These are phyloP conservation scores for Tychaedon coryphoeus DNA, from an alignment of 2,113 vertebrate species.

Conservation along the genomic window DNA sequence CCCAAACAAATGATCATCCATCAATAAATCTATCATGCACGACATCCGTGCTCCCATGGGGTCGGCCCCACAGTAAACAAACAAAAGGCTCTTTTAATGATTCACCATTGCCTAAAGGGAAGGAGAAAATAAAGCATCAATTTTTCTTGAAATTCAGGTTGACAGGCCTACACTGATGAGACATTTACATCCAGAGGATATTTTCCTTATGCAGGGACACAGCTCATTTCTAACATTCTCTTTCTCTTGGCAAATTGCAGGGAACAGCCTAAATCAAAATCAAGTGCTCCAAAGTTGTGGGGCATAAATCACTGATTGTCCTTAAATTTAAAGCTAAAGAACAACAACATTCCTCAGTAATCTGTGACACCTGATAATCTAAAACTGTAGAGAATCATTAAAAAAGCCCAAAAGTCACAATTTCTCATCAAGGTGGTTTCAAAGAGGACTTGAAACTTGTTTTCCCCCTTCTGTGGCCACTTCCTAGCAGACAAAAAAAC, in stretches of 20 bases:
- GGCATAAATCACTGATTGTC: not conserved
- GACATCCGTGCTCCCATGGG: not conserved
- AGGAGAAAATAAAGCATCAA: not conserved
- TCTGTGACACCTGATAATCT: not conserved
- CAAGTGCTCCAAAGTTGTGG: not conserved
- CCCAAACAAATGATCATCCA: not conserved
- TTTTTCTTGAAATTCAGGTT: not conserved
- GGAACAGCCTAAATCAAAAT: not conserved
- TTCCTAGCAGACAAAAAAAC: not conserved
- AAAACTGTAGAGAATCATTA: not conserved
- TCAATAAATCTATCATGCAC: not conserved
- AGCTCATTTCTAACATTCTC: not conserved
- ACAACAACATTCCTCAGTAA: not conserved
- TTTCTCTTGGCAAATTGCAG: not conserved
- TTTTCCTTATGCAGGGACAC: not conserved
- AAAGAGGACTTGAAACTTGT: not conserved
- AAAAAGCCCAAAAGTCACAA: fast-evolving
- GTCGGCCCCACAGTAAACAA: not conserved
- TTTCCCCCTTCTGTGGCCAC: not conserved
- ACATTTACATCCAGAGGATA: not conserved
- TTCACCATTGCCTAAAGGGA: not conserved
- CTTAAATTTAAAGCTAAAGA: not conserved
- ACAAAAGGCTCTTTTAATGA: not conserved
- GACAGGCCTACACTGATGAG: not conserved
- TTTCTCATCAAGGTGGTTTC: not conserved